A percentile compares a stretch with the other conserved stretches of the same genome.
These are phyloP conservation scores for Eupithecia insigniata DNA, from an alignment of 2,888 invertebrate species.

Conservation along the genomic window DNA sequence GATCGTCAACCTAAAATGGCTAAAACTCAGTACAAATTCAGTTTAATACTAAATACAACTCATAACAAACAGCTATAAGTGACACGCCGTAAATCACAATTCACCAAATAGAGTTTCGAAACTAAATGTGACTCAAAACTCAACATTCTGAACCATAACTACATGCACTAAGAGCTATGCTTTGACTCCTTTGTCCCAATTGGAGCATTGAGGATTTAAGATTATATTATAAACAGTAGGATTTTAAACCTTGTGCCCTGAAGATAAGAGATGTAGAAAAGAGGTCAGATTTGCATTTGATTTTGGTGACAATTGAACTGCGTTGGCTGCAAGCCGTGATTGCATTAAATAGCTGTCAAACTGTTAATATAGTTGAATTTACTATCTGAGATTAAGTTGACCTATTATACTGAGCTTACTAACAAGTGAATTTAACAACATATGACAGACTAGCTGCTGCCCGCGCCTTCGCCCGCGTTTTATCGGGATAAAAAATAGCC, in stretches of 20 bases:
- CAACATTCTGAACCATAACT: conserved; percentile 15
- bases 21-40: background rate
- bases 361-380: conserved; percentile 15
- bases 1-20: background rate
- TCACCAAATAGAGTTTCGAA: conserved; percentile 51
- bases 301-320: conserved; percentile 55
- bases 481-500: too few relatives aligned
- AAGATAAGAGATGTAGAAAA: conserved; percentile 38
- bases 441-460: too few relatives aligned
- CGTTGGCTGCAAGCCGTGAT: conserved; percentile 42
- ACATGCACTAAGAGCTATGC: conserved; percentile 2
- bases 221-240: background rate
- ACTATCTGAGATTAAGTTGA: background rate
- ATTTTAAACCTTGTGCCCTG: background rate
- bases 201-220: background rate
- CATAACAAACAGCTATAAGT: conserved; percentile 31
- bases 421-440: too few relatives aligned
- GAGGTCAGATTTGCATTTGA: conserved; percentile 55
- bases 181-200: background rate
- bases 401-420: background rate
- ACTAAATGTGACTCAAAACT: conserved; percentile 30
- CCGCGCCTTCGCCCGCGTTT: too few relatives aligned
- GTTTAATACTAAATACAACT: conserved; percentile 11
- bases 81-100: conserved; percentile 48
- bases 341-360: conserved; percentile 42